phyloP scores from a whole-genome alignment of 2,797 vertebrate genomes.

The Tarsius wallacei region DNA sequence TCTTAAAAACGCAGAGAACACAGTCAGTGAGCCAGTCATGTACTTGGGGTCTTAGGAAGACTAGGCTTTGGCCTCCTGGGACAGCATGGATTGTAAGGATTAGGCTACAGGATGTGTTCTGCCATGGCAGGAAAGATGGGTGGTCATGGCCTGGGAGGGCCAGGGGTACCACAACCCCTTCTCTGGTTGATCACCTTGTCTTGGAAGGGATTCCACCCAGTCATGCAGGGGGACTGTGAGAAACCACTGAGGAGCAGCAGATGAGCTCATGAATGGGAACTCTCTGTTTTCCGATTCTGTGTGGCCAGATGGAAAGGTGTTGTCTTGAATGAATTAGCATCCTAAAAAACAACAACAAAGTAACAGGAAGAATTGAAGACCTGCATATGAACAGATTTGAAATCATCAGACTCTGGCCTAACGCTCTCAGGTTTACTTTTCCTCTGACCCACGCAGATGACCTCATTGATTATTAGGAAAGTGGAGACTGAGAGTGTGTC shows the following conservation, averaged over 20 bases:
- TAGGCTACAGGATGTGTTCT: background rate
- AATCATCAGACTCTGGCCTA: fast-evolving
- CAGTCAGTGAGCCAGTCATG: slow-evolving; percentile 76
- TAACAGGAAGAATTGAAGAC: background rate
- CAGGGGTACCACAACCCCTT: background rate
- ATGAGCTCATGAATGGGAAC: background rate
- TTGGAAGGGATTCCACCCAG: slow-evolving; percentile 8
- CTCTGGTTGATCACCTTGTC: background rate
- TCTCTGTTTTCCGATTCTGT: no score
- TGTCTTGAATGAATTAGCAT: background rate
- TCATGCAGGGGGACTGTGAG: background rate
- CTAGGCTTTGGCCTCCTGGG: slow-evolving; percentile 75
- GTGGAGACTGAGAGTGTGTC: fast-evolving
- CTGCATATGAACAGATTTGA: background rate
- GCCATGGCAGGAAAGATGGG: fast-evolving
- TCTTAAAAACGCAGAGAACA: slow-evolving; percentile 83
- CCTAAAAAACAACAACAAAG: background rate
- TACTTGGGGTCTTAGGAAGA: slow-evolving; percentile 65
- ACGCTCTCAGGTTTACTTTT: background rate
- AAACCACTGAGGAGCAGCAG: background rate
- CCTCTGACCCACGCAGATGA: background rate
- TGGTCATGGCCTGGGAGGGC: background rate
- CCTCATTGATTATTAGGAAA: fast-evolving
- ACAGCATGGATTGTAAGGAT: slow-evolving; percentile 24
- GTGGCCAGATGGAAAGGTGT: background rate